Conservation (phyloP, 2,113 vertebrate genomes). For the Syngnathus scovelli region DNA sequence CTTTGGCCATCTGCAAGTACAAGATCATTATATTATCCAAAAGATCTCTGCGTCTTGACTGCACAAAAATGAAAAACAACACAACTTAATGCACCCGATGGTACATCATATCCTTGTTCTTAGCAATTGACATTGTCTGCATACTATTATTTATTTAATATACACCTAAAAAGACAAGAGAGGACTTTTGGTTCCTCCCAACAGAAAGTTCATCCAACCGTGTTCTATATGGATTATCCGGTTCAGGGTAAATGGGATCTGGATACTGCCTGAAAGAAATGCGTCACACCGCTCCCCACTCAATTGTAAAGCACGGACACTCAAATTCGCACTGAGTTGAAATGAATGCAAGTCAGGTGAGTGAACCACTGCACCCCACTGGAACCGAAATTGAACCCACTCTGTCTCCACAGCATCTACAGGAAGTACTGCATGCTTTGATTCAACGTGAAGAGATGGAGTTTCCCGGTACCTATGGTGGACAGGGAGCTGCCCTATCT, state of each 20-base stretch:
- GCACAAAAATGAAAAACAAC: neutral
- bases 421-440: too few species aligned
- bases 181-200: neutral
- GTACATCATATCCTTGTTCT: conserved; percentile 18
- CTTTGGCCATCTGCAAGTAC: conserved; percentile 80
- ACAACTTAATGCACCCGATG: conserved; percentile 21
- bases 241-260: neutral
- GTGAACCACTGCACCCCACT: neutral
- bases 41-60: neutral
- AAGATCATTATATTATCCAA: conserved; percentile 8
- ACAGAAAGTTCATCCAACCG: neutral
- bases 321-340: neutral
- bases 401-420: too few species aligned
- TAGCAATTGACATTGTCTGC: conserved; percentile 36
- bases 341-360: neutral
- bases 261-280: neutral
- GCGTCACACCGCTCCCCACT: too few species aligned
- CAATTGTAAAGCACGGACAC: too few species aligned
- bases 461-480: too few species aligned
- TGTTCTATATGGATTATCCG: neutral
- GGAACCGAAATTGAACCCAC: too few species aligned
- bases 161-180: neutral
- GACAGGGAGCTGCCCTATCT: too few species aligned
- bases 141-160: conserved; percentile 19
- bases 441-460: too few species aligned